Percentiles rank a stretch among this genome's conserved stretches.
Conservation (phyloP, 1,140 invertebrate genomes). For the Meteorus sp. region DNA sequence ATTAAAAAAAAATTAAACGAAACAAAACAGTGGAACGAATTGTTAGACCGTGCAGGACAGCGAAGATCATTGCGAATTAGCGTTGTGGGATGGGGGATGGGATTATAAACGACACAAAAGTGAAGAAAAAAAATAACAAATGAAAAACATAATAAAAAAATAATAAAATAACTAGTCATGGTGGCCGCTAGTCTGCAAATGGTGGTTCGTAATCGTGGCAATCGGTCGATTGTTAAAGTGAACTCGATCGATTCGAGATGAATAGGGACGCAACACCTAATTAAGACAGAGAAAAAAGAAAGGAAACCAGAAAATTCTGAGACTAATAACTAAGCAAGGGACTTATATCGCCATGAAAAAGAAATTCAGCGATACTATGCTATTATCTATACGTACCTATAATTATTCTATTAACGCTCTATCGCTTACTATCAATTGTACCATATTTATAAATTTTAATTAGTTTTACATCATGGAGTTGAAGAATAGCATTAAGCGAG, state of each 20-base stretch:
- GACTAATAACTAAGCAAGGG: constrained; percentile 39
- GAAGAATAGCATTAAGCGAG: constrained; percentile 36
- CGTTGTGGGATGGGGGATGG: background rate
- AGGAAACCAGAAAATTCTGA: constrained; percentile 12
- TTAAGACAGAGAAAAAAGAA: constrained; percentile 28
- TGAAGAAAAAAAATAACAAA: constrained; percentile 24
- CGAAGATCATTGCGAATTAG: constrained; percentile 19
- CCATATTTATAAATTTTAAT: constrained; percentile 54
- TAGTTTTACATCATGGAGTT: constrained; percentile 53
- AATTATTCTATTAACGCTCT: constrained; percentile 53
- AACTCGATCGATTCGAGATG: constrained; percentile 39
- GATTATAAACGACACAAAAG: constrained; percentile 30
- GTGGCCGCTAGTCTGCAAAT: constrained; percentile 56
- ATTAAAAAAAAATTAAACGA: constrained; percentile 10
- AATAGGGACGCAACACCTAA: constrained; percentile 36
- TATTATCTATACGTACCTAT: constrained; percentile 53
- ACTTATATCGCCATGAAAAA: constrained; percentile 50
- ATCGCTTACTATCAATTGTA: constrained; percentile 55
- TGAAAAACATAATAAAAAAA: constrained; percentile 28
- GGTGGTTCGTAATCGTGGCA: constrained; percentile 46
- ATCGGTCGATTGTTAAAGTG: constrained; percentile 38
- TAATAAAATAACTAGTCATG: constrained; percentile 57
- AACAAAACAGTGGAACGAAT: constrained; percentile 37
- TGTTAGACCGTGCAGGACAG: constrained; percentile 33
- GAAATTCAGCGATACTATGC: constrained; percentile 55